Evolutionary conservation across 2,113 vertebrate species (phyloP).

Genomic region (Pluvianellus socialis): DNA sequence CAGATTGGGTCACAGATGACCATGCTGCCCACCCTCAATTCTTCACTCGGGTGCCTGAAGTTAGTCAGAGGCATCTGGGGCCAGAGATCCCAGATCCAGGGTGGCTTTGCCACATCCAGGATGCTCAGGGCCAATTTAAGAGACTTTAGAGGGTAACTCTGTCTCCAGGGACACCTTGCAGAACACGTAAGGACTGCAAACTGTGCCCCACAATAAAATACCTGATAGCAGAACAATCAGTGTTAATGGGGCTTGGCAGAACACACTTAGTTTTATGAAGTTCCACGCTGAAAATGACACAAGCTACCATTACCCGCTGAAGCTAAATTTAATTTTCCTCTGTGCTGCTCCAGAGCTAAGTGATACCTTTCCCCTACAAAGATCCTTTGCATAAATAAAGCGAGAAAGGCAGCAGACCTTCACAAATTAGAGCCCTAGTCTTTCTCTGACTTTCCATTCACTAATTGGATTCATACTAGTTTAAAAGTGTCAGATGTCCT

Average conservation of each 20-base stretch:
- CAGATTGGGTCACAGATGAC: not conserved
- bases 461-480: not conserved
- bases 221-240: not conserved
- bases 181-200: not conserved
- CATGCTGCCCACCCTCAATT: not conserved
- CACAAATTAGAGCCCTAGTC: not conserved
- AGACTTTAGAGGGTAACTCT: not conserved
- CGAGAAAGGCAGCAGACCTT: not conserved
- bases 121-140: not conserved
- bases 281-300: not conserved
- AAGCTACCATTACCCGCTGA: not conserved
- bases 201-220: not conserved
- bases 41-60: not conserved
- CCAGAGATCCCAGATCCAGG: not conserved
- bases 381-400: not conserved
- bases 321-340: conserved; percentile 24
- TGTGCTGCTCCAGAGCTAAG: not conserved
- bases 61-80: not conserved
- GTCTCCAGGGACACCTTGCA: not conserved
- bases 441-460: not conserved
- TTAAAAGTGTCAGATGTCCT: not conserved
- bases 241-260: not conserved
- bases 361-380: not conserved
- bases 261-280: not conserved
- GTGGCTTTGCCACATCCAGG: not conserved